phyloP scores from a whole-genome alignment of 2,113 vertebrate species.

The Pteruthius melanotis region DNA sequence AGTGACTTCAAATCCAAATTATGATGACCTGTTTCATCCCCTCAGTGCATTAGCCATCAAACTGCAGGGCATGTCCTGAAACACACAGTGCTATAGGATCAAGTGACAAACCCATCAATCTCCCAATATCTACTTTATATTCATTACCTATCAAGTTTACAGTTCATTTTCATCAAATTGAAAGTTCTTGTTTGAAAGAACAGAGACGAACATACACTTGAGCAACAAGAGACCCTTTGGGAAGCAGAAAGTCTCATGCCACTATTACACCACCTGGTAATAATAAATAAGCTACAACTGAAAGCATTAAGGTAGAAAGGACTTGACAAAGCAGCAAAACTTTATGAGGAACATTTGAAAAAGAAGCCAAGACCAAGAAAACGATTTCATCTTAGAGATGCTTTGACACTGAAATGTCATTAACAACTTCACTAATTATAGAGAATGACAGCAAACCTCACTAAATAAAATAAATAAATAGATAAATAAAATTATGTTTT shows the following conservation, averaged over 20 bases:
- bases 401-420: not conserved
- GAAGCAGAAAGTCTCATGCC: not conserved
- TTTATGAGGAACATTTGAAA: not conserved
- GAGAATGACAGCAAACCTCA: not conserved
- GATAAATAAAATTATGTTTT: not conserved
- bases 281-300: not conserved
- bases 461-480: no score
- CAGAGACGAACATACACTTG: not conserved
- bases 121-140: not conserved
- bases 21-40: not conserved
- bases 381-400: not conserved
- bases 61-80: not conserved
- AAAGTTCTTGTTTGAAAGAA: not conserved
- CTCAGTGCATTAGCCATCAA: not conserved
- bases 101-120: not conserved
- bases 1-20: not conserved
- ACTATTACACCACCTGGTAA: not conserved
- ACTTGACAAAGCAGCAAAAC: not conserved
- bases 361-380: not conserved
- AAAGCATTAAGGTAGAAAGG: not conserved
- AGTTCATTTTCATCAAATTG: not conserved
- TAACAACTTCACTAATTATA: not conserved
- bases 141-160: not conserved
- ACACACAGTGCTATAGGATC: not conserved
- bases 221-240: not conserved